A percentile compares a stretch with the other conserved stretches of the same genome.
phyloP scores from a whole-genome alignment of 2,888 invertebrate species.

The Platycnemis pennipes region DNA sequence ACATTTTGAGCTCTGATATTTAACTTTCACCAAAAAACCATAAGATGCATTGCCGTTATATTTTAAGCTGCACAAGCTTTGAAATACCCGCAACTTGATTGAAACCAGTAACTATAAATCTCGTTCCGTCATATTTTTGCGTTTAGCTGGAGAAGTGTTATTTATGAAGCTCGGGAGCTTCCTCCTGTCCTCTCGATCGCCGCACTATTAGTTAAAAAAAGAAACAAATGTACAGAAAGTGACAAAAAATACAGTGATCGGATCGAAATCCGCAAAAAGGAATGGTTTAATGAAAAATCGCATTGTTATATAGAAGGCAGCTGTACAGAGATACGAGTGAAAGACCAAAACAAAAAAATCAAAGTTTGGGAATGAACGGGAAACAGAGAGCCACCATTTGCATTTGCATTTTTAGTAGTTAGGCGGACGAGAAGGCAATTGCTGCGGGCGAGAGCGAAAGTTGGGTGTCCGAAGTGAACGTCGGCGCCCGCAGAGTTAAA shows the following conservation, averaged over 20 bases:
- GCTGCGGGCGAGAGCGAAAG: background rate
- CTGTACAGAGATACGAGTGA: background rate
- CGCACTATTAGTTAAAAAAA: background rate
- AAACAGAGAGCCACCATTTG: background rate
- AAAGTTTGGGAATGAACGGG: background rate
- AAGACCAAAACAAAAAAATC: background rate
- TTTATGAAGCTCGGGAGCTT: background rate
- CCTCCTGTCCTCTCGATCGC: background rate
- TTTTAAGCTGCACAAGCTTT: background rate
- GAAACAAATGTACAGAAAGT: background rate
- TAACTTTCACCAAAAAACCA: too few relatives aligned
- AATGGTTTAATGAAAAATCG: background rate
- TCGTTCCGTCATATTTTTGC: background rate
- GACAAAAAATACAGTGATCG: background rate
- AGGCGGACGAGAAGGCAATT: background rate
- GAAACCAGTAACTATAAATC: background rate
- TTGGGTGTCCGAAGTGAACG: too few relatives aligned
- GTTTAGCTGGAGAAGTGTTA: background rate
- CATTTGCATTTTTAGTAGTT: background rate
- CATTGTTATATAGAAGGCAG: background rate
- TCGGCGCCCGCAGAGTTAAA: too few relatives aligned
- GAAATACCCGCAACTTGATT: background rate
- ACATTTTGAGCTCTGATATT: too few relatives aligned
- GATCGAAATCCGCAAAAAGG: too few relatives aligned
- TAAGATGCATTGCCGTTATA: background rate